Percentiles rank a stretch among this genome's conserved stretches.
phyloP scores from a whole-genome alignment of 1,140 invertebrate genomes.

The Ooceraea biroi region DNA sequence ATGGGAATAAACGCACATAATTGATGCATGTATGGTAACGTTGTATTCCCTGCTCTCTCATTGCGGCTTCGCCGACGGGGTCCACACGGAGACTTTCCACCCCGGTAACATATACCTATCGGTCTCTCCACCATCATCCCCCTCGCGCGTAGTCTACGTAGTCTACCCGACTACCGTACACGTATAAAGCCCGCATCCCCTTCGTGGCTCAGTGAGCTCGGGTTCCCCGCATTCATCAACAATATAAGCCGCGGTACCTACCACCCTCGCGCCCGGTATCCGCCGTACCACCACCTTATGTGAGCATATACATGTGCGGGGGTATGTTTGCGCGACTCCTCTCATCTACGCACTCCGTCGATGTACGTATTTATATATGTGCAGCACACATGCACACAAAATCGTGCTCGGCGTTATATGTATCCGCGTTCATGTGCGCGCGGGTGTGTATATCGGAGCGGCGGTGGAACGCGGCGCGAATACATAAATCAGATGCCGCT shows the following conservation, averaged over 20 bases:
- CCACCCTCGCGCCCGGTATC: conserved; percentile 24
- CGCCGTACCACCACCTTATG: neutral
- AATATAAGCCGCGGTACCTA: conserved; percentile 73
- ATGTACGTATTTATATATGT: neutral
- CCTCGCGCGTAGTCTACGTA: neutral
- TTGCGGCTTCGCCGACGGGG: conserved; percentile 14
- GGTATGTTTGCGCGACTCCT: conserved; percentile 16
- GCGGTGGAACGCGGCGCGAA: conserved; percentile 67
- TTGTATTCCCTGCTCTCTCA: conserved; percentile 17
- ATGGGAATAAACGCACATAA: conserved; percentile 71
- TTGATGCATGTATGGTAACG: conserved; percentile 52
- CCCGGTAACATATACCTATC: conserved; percentile 37
- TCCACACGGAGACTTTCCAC: conserved; percentile 29
- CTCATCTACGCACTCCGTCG: neutral
- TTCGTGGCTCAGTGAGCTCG: conserved; percentile 66
- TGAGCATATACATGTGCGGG: neutral
- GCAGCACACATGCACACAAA: conserved; percentile 32
- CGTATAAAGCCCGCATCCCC: conserved; percentile 58
- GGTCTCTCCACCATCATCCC: neutral
- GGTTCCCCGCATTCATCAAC: conserved; percentile 75
- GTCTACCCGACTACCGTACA: conserved; percentile 54
- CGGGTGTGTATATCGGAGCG: conserved; percentile 57
- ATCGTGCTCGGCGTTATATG: conserved; percentile 32
- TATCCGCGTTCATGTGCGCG: conserved; percentile 38
- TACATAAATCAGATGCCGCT: conserved; percentile 80